Percentiles rank a stretch among this genome's conserved stretches.
Conservation (phyloP, 2,113 vertebrate genomes). For the Physeter macrocephalus region DNA sequence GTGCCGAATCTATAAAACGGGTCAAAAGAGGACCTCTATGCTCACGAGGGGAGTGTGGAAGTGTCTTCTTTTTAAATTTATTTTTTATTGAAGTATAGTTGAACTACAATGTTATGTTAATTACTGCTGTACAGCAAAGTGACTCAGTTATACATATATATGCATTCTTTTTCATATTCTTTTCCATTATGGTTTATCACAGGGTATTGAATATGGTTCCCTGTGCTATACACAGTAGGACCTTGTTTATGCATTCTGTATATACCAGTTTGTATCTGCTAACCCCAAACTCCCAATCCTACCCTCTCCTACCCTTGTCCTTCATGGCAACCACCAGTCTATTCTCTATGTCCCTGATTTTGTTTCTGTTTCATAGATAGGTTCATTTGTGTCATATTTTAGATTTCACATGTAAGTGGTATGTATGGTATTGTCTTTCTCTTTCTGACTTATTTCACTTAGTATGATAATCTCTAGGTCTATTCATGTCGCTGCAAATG, state of each 20-base stretch:
- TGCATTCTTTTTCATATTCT: not conserved
- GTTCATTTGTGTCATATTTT: too few relatives aligned
- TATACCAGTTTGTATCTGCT: not conserved
- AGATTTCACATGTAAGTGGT: too few relatives aligned
- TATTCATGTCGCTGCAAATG: too few relatives aligned
- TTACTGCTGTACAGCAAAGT: not conserved
- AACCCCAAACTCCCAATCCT: not conserved
- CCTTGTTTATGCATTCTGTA: not conserved
- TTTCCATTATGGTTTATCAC: not conserved
- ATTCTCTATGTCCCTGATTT: too few relatives aligned
- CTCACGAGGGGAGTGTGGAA: not conserved
- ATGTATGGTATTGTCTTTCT: too few relatives aligned
- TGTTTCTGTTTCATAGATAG: too few relatives aligned
- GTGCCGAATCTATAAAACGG: not conserved
- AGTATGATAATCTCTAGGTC: too few relatives aligned
- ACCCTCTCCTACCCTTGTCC: not conserved
- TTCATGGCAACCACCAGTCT: too few relatives aligned
- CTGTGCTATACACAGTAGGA: not conserved
- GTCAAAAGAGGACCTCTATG: not conserved
- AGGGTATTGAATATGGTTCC: not conserved
- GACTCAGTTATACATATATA: not conserved
- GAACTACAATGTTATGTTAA: not conserved
- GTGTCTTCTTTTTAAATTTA: not conserved
- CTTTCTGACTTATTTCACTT: too few relatives aligned
- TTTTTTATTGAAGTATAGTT: not conserved